A percentile compares a stretch with the other conserved stretches of the same genome.
phyloP scores from a whole-genome alignment of 2,888 invertebrate genomes.

The Pogonocherus hispidulus region DNA sequence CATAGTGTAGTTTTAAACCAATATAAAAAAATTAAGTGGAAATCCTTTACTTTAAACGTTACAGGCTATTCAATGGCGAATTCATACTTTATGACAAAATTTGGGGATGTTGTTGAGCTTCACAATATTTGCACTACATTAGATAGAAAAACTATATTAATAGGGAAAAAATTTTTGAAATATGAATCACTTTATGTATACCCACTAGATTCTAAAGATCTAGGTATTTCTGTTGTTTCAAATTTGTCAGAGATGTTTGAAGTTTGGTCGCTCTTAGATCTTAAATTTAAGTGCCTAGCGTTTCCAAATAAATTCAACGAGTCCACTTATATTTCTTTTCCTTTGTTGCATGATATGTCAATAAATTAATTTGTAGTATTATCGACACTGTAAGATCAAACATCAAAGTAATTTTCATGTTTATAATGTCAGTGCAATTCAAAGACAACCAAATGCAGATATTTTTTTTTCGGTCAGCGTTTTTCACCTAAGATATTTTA shows the following conservation, averaged over 20 bases:
- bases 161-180: constrained; percentile 26
- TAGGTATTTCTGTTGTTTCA: not conserved
- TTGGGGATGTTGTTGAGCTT: constrained; percentile 17
- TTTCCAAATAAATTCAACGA: too few species aligned
- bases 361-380: too few species aligned
- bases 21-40: not conserved
- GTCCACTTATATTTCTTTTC: too few species aligned
- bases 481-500: too few species aligned
- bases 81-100: constrained; percentile 17
- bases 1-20: not conserved
- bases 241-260: not conserved
- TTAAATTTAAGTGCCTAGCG: too few species aligned
- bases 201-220: constrained; percentile 12
- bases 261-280: not conserved
- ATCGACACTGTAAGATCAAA: too few species aligned
- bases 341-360: too few species aligned
- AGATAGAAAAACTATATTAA: constrained; percentile 13
- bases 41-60: not conserved
- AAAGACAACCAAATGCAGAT: too few species aligned
- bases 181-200: constrained; percentile 19
- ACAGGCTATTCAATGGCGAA: constrained; percentile 12
- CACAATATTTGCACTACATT: constrained; percentile 21
- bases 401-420: too few species aligned
- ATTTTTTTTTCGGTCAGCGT: too few species aligned
- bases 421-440: too few species aligned